Base-by-base conservation (phyloP, 2,797 vertebrate species). In the Dipus sagitta region DNA sequence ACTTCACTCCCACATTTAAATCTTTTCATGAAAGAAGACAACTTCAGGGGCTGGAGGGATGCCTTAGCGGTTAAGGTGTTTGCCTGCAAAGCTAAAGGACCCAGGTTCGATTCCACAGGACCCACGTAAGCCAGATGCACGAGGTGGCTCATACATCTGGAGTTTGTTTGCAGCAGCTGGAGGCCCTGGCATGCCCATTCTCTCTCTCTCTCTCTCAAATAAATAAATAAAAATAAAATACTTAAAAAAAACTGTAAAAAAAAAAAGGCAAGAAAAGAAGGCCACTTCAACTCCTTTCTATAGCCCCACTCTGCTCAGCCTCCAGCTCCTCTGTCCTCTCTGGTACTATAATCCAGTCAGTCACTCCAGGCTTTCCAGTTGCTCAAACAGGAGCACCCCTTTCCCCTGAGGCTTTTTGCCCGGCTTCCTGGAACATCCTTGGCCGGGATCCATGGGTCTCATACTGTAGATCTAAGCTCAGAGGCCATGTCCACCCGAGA, bases 311-410 rank as follows among this genome's bases (percentile, higher is more conserved):
- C 17, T 10, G 18, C 38, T n/a, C 60, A 8, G 32, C 34, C 32
- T 34, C 52, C 28, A 3, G 42, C 23, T 65, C 81, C 32, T 87
- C 92, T 0, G 10, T 13, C 26, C 20, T 30, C 38, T 1, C 0
- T 34, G 3, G 26, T 12, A 58, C 54, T 58, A 21, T 14, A 23
- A 12, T 5, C 62, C 0, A 0, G 47, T 47, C 6, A 47, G 64
- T 20, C 24, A 14, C 68, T 14, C 20, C n/a, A 42, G 75, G 72
- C 8, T 23, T 64, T 71, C 74, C 32, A 20, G 30, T 42, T 38
- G 38, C 38, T 72, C 42, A 17, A 34, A 32, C 30, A 30, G 54
- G 72, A 24, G 28, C 26, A 17, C 54, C 7, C 2, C 32, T 28
- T 20, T 21, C 68, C 10, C 30, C 71, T 67, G 60, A 3, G 20